phyloP scores from a whole-genome alignment of 2,113 vertebrate genomes.

The Vombatus ursinus region DNA sequence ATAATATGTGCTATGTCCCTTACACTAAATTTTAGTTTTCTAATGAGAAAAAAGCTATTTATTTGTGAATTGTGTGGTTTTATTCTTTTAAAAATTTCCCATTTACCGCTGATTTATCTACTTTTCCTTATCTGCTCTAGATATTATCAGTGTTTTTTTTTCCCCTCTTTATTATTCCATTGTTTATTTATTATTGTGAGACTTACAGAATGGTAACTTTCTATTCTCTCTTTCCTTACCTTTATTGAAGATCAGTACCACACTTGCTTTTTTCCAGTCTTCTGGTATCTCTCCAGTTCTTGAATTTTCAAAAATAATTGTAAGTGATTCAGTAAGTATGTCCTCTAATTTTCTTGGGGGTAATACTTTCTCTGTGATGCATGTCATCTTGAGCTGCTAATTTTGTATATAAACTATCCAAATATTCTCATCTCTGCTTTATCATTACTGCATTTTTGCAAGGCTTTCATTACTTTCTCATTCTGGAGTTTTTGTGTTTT shows the following conservation, averaged over 20 bases:
- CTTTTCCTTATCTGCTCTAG: conserved; percentile 37
- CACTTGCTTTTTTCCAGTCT: conserved; percentile 82
- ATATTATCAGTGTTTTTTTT: conserved; percentile 45
- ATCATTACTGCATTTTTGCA: conserved; percentile 52
- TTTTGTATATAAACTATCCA: conserved; percentile 61
- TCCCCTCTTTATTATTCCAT: conserved; percentile 66
- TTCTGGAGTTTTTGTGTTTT: conserved; percentile 49
- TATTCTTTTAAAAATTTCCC: conserved; percentile 51
- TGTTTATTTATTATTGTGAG: conserved; percentile 64
- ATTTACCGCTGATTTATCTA: conserved; percentile 50
- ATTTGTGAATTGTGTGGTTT: neutral
- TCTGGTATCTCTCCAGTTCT: conserved; percentile 83
- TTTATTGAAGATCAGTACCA: conserved; percentile 81
- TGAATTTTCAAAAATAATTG: conserved; percentile 83
- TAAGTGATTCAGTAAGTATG: conserved; percentile 81
- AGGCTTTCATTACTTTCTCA: conserved; percentile 55
- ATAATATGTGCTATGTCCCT: conserved; percentile 23
- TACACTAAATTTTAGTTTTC: conserved; percentile 40
- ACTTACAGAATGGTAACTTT: conserved; percentile 78
- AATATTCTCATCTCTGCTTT: conserved; percentile 42
- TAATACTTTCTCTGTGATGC: conserved; percentile 73
- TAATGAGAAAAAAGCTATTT: conserved; percentile 44
- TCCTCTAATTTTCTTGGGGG: conserved; percentile 72
- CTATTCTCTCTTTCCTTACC: conserved; percentile 79
- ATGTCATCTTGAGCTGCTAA: conserved; percentile 70